Evolutionary conservation across 2,797 vertebrate genomes (phyloP).

Genomic region (Tenualosa ilisha): DNA sequence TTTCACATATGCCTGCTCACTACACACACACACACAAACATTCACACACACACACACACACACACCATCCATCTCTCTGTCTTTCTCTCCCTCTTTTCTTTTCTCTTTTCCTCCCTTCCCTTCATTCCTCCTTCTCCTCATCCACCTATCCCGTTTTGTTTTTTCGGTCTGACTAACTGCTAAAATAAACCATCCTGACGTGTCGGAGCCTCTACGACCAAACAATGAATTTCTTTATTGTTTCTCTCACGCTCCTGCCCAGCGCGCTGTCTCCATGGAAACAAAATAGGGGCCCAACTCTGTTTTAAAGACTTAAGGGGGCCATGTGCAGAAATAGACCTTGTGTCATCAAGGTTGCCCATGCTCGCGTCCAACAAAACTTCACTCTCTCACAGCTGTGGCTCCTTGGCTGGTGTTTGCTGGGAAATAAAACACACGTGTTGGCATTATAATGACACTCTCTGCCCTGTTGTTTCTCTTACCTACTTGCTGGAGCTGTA

Average conservation of each 20-base stretch:
- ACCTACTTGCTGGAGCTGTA: neutral
- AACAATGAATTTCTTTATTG: conserved; percentile 36
- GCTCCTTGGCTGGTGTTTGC: neutral
- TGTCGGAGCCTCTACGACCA: conserved; percentile 35
- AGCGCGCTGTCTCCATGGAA: conserved; percentile 42
- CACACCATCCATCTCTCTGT: neutral
- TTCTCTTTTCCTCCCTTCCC: neutral
- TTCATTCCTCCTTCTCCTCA: neutral
- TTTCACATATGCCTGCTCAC: neutral
- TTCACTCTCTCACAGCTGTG: neutral
- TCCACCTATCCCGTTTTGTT: neutral
- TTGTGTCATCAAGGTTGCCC: conserved; percentile 32
- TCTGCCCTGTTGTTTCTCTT: neutral
- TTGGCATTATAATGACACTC: neutral
- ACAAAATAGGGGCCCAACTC: conserved; percentile 49
- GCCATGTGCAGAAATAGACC: conserved; percentile 10
- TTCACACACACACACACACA: conserved; percentile 10
- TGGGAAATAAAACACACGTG: neutral
- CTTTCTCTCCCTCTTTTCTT: neutral
- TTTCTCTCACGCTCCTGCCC: conserved; percentile 27
- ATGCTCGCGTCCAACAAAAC: neutral
- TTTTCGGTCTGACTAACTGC: conserved; percentile 27
- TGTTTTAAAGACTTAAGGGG: conserved; percentile 11
- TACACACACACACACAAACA: neutral
- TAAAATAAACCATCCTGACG: conserved; percentile 50